Conservation (phyloP, 2,888 invertebrate species). For the Agrotis exclamationis region DNA sequence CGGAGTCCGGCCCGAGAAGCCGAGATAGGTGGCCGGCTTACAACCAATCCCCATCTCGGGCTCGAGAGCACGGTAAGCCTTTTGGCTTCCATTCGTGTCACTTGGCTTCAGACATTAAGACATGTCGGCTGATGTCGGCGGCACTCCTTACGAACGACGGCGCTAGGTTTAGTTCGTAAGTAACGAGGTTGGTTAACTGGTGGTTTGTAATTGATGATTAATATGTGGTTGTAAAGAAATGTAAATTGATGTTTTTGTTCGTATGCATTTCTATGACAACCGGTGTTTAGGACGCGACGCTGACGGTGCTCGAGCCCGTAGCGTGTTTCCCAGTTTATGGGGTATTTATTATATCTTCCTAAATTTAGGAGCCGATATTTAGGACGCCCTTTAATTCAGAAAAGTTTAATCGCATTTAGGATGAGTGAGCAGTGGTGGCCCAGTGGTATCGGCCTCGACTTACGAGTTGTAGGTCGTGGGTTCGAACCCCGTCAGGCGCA, state of each 20-base stretch:
- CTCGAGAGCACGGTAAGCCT: conserved; percentile 51
- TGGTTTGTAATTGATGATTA: conserved; percentile 17
- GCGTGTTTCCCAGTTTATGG: too few relatives aligned
- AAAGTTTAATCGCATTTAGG: too few relatives aligned
- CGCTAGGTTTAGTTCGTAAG: conserved; percentile 16
- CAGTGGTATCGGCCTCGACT: too few relatives aligned
- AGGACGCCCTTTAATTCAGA: too few relatives aligned
- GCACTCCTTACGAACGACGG: conserved; percentile 22
- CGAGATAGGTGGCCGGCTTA: conserved; percentile 52
- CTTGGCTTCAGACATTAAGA: conserved; percentile 53
- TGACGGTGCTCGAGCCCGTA: too few relatives aligned
- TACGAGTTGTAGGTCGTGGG: too few relatives aligned
- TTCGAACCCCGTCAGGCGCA: too few relatives aligned
- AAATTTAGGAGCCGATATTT: too few relatives aligned
- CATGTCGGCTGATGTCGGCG: conserved; percentile 35
- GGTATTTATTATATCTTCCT: too few relatives aligned
- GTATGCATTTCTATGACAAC: too few relatives aligned
- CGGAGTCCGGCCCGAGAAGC: conserved; percentile 13
- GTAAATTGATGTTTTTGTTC: conserved; percentile 10
- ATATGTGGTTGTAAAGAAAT: not conserved
- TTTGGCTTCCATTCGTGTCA: conserved; percentile 51
- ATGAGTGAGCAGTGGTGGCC: too few relatives aligned
- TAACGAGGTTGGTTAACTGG: conserved; percentile 10
- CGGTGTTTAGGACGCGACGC: too few relatives aligned
- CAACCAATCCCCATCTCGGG: conserved; percentile 43